Conservation (phyloP, 2,888 invertebrate genomes). For the Pseudococcus longispinus region DNA sequence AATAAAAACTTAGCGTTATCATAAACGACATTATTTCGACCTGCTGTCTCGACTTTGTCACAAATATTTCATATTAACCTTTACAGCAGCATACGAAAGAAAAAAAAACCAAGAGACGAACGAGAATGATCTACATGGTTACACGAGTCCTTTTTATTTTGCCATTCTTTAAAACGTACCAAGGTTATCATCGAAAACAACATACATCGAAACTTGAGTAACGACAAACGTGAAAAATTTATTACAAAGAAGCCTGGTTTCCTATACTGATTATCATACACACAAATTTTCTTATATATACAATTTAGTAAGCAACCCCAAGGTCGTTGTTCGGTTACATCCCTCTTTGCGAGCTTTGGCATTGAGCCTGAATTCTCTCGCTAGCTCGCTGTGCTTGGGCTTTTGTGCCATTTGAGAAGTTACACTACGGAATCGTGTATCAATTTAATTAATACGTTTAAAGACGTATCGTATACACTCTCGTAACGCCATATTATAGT, state of each 20-base stretch:
- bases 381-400: not conserved
- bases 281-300: not conserved
- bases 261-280: not conserved
- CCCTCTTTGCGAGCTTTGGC: not conserved
- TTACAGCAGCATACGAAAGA: not conserved
- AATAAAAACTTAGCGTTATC: slow-evolving; percentile 21
- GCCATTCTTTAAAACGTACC: not conserved
- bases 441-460: slow-evolving; percentile 7
- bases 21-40: slow-evolving; percentile 28
- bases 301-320: not conserved
- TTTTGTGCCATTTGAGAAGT: not conserved
- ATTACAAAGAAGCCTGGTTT: not conserved
- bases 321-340: not conserved
- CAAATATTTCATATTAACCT: slow-evolving; percentile 1
- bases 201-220: not conserved
- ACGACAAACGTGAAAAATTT: not conserved
- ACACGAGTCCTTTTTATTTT: not conserved
- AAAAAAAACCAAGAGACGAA: not conserved
- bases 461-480: not conserved
- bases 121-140: not conserved
- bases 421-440: not conserved
- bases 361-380: not conserved
- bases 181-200: not conserved
- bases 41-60: slow-evolving; percentile 8
- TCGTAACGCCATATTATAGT: not conserved